A percentile compares a stretch with the other conserved stretches of the same genome.
Evolutionary conservation across 2,797 vertebrate genomes (phyloP).

Genomic region (Eutrigla gurnardus): DNA sequence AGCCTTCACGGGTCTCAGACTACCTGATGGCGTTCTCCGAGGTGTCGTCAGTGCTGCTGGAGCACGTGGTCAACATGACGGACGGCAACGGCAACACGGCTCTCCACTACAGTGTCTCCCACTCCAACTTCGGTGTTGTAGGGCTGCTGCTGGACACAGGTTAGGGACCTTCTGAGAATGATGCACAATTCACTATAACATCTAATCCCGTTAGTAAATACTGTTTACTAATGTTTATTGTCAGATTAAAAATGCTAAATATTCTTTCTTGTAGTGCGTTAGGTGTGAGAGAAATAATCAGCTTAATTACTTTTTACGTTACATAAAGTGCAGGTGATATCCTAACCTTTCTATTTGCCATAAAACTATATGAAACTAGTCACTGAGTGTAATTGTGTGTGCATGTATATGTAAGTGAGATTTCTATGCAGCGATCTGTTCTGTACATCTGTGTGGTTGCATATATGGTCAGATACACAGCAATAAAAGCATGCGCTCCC

Average conservation of each 20-base stretch:
- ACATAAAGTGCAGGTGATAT: background rate
- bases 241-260: background rate
- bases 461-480: background rate
- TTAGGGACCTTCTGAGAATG: constrained; percentile 61
- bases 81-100: constrained; percentile 96
- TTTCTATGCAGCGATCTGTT: background rate
- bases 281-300: background rate
- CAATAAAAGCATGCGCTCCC: constrained; percentile 17
- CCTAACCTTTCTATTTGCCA: background rate
- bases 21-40: constrained; percentile 89
- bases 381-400: background rate
- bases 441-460: background rate
- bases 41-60: constrained; percentile 86
- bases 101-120: constrained; percentile 97
- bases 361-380: background rate
- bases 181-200: background rate
- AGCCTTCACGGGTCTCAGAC: constrained; percentile 82
- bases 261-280: background rate
- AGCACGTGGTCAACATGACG: constrained; percentile 92
- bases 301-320: background rate
- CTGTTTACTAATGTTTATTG: background rate
- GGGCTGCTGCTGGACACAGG: constrained; percentile 92
- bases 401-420: background rate
- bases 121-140: constrained; percentile 94
- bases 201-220: background rate